Evolutionary conservation across 1,140 invertebrate genomes (phyloP), one percentile per base, ranked within the genome.

Genomic region (Andricus grossulariae): DNA sequence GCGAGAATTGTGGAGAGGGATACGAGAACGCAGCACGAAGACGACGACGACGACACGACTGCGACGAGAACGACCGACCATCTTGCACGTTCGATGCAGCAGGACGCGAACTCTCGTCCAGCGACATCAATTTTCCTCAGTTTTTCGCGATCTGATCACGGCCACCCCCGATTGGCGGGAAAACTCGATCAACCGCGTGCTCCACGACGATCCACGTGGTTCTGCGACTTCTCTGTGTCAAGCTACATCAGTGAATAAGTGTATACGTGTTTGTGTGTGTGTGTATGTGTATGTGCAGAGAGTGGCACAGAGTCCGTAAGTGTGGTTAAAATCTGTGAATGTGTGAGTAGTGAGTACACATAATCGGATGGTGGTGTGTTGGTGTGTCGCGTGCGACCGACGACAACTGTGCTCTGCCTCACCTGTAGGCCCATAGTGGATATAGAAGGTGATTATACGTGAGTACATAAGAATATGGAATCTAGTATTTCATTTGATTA

Each of bases 51-150:
- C 60, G 32, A 70, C 71, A 50, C 60, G 76, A 73, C 75, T 72
- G 72, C 75, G 77, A 78, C 81, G 74, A 76, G 76, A 71, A 71
- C 73, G 82, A 81, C 55, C 76, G 74, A 76, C 79, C 79, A 80
- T 80, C 79, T 80, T 77, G 79, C 74, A 70, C 71, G 72, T 71
- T 76, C 72, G 60, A 66, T 66, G 60, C 60, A 66, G 60, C 60
- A 66, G 60, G 60, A 66, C 60, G 60, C 60, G 15, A 25, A 32
- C 60, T 66, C 60, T 66, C 39, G 60, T 66, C 60, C 60, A 39
- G 74, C n/a, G 50, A 21, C 25, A 19, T 52, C 49, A 57, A 72
- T 52, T 72, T 52, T 50, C 71, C 71, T 25, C 13, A 15, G 21
- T 52, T 52, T 50, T 52, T 50, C 71, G 71, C 71, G 50, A 72